These are phyloP conservation scores for Heteractis magnifica DNA, from an alignment of 92 coral and sea anemone species.

Conservation along the genomic window DNA sequence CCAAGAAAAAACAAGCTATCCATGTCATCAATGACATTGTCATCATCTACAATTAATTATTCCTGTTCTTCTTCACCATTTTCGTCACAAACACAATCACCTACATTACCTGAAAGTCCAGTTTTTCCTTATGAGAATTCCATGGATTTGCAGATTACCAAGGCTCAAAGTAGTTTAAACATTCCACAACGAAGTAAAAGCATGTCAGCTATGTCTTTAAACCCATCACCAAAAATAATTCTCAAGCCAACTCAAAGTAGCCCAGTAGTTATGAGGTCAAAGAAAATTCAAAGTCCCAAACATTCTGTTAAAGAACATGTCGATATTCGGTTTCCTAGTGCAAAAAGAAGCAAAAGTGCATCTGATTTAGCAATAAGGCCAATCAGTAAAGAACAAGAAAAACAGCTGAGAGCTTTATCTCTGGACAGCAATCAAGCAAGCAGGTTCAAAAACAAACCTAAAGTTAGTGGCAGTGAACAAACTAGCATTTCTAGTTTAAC, in stretches of 20 bases:
- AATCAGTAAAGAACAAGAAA: not conserved
- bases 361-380: constrained; percentile 10
- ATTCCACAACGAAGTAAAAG: not conserved
- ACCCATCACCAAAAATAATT: not conserved
- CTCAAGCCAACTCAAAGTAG: constrained; percentile 3
- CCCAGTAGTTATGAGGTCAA: not conserved
- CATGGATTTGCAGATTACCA: no score
- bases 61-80: not conserved
- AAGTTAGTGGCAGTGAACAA: not conserved
- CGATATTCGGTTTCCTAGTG: constrained; percentile 1
- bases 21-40: not conserved
- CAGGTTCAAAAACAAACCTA: not conserved
- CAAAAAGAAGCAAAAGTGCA: not conserved
- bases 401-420: not conserved
- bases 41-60: not conserved
- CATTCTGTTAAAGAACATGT: constrained; percentile 21
- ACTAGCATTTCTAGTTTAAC: not conserved
- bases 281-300: not conserved
- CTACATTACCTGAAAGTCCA: not conserved
- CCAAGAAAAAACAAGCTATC: not conserved
- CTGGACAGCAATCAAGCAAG: not conserved
- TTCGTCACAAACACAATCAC: not conserved
- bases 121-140: not conserved
- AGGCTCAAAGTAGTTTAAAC: no score
- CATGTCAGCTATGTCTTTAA: not conserved